Base-by-base conservation (phyloP, 1,140 invertebrate species). In the Yoshiicerus persimilis region DNA sequence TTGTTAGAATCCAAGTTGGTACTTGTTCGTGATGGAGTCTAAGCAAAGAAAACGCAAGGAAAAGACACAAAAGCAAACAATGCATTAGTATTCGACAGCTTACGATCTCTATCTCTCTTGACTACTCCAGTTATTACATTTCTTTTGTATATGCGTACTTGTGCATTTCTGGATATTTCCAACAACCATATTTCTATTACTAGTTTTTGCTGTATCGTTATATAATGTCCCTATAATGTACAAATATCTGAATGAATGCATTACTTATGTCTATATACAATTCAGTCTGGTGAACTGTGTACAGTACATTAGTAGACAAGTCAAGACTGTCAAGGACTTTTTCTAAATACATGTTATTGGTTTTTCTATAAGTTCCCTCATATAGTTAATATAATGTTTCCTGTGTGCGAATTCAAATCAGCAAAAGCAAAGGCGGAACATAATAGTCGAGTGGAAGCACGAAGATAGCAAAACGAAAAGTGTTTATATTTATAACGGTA, bases 11-110 rank as follows among this genome's bases (percentile, higher is more conserved):
- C 30, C 66, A n/a, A 56, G 62, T 64, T 13, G 41, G 62, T 64
- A 25, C n/a, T 20, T 20, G 62, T 25, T 64, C 62, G 62, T 64
- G 62, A 70, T 70, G 27, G 64, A 70, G 25, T 70, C 27, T 30
- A 70, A 70, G 64, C 25, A 30, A 13, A 70, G 64, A 47, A 47
- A 47, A 47, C 41, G 64, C 25, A 20, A 70, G 64, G 20, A 38
- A 80, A 80, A 80, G 75, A 80, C 75, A 80, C 75, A 80, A 80
- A 80, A 80, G 75, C 75, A 80, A 80, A 80, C 75, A 80, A 80
- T 38, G 75, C 75, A 80, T 80, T 80, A 80, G 75, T 80, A 80
- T 80, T 80, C 75, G 75, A 80, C 34, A 70, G 75, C 75, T 80
- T 80, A 80, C 75, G 75, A 80, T 80, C 75, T 80, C 30, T 80